These are phyloP conservation scores for Homalodisca vitripennis DNA, from an alignment of 1,140 invertebrate species.

Conservation along the genomic window DNA sequence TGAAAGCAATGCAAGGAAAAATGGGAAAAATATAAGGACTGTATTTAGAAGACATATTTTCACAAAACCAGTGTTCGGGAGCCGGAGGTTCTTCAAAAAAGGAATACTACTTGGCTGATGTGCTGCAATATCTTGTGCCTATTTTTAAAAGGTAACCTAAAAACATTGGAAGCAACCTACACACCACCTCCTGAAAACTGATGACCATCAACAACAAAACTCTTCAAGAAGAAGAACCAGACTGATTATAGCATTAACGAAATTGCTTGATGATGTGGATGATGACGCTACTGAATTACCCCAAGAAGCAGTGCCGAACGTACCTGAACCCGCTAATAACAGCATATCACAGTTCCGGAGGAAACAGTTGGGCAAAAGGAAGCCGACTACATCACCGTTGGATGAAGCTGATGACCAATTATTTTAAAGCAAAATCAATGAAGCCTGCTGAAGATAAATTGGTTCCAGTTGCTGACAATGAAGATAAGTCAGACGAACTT, in stretches of 20 bases:
- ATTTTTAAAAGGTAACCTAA: not conserved
- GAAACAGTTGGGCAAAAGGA: too few relatives aligned
- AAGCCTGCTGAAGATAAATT: too few relatives aligned
- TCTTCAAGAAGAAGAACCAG: not conserved
- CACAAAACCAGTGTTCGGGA: not conserved
- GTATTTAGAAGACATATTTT: too few relatives aligned
- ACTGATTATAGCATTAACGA: not conserved
- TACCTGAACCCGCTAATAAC: too few relatives aligned
- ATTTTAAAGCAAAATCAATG: too few relatives aligned
- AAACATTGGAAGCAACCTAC: not conserved
- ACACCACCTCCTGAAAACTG: not conserved
- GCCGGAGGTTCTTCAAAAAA: too few relatives aligned
- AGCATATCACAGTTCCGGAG: too few relatives aligned
- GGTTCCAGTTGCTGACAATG: too few relatives aligned
- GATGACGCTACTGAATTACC: not conserved
- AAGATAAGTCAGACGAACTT: too few relatives aligned
- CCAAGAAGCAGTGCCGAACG: not conserved
- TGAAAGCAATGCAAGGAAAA: not conserved
- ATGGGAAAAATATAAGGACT: not conserved
- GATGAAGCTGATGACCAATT: not conserved
- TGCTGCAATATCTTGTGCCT: too few relatives aligned
- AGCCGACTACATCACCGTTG: too few relatives aligned
- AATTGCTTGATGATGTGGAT: not conserved
- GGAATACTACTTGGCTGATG: too few relatives aligned
- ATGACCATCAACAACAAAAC: not conserved